Evolutionary conservation across 2,888 invertebrate species (phyloP).

Genomic region (Nymphalis urticae): DNA sequence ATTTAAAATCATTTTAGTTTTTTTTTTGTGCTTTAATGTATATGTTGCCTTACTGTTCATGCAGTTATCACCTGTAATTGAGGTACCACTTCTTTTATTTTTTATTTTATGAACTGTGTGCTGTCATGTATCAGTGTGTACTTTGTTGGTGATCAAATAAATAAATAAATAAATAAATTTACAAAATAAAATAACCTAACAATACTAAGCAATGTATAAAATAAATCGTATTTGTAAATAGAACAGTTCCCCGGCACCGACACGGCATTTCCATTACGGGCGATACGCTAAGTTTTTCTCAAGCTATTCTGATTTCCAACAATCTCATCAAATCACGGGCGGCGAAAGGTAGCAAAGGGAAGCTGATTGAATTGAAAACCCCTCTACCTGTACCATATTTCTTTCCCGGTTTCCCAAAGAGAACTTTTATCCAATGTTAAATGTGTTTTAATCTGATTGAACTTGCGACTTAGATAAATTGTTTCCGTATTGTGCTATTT

Average conservation of each 20-base stretch:
- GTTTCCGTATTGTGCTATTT: constrained; percentile 38
- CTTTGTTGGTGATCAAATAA: no score
- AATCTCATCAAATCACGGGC: constrained; percentile 78
- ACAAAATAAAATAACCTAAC: neutral
- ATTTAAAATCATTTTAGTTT: neutral
- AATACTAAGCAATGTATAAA: constrained; percentile 27
- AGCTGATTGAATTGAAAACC: constrained; percentile 79
- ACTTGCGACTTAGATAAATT: constrained; percentile 74
- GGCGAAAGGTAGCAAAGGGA: constrained; percentile 67
- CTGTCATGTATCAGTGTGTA: no score
- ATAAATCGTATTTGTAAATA: constrained; percentile 39
- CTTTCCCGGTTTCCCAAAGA: constrained; percentile 74
- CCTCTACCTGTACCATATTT: constrained; percentile 74
- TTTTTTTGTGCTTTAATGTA: no score
- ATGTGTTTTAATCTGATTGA: constrained; percentile 80
- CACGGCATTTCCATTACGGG: constrained; percentile 66
- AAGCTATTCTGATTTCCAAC: constrained; percentile 74
- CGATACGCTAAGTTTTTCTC: constrained; percentile 58
- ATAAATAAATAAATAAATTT: no score
- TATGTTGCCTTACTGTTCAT: no score
- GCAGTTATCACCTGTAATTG: no score
- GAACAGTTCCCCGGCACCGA: constrained; percentile 46
- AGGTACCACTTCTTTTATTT: no score
- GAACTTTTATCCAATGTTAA: constrained; percentile 77
- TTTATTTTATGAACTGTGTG: no score